phyloP scores from a whole-genome alignment of 1,140 invertebrate genomes.

The Leptoteleia sp. region DNA sequence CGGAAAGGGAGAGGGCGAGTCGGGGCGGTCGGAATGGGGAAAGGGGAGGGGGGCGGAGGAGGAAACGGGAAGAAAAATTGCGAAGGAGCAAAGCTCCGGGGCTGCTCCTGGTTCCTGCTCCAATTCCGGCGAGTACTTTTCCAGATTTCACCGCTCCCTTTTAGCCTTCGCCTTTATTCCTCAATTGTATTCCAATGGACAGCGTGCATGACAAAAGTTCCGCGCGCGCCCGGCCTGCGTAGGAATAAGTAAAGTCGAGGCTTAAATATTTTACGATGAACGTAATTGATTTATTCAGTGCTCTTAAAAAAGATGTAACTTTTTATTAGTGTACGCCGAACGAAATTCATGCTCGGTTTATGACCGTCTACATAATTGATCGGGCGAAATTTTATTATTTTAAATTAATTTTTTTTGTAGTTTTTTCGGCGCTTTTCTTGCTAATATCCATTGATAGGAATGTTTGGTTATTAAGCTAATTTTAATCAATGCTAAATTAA shows the following conservation, averaged over 20 bases:
- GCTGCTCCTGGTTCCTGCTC: slow-evolving; percentile 69
- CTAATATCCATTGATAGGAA: no score
- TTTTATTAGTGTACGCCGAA: slow-evolving; percentile 6
- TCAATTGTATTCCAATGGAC: slow-evolving; percentile 47
- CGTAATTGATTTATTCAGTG: slow-evolving; percentile 23
- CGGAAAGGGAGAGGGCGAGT: slow-evolving; percentile 65
- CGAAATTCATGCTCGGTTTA: slow-evolving; percentile 27
- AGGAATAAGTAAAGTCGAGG: slow-evolving; percentile 11
- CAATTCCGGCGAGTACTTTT: slow-evolving; percentile 76
- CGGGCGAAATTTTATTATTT: slow-evolving; percentile 15
- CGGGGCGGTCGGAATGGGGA: no score
- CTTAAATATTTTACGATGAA: slow-evolving; percentile 37
- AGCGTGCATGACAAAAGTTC: slow-evolving; percentile 53
- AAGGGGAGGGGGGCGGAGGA: no score
- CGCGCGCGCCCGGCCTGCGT: neutral
- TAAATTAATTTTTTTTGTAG: neutral
- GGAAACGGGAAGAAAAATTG: slow-evolving; percentile 46
- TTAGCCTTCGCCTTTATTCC: slow-evolving; percentile 51
- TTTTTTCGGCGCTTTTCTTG: neutral
- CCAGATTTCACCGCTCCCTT: slow-evolving; percentile 61
- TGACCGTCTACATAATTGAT: slow-evolving; percentile 23
- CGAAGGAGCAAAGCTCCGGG: slow-evolving; percentile 42
- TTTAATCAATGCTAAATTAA: no score
- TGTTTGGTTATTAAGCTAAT: no score
- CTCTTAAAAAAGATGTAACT: slow-evolving; percentile 34